Percentiles rank a stretch among this genome's conserved stretches.
Conservation (phyloP, 2,888 invertebrate species). For the Drosophila planitibia region DNA sequence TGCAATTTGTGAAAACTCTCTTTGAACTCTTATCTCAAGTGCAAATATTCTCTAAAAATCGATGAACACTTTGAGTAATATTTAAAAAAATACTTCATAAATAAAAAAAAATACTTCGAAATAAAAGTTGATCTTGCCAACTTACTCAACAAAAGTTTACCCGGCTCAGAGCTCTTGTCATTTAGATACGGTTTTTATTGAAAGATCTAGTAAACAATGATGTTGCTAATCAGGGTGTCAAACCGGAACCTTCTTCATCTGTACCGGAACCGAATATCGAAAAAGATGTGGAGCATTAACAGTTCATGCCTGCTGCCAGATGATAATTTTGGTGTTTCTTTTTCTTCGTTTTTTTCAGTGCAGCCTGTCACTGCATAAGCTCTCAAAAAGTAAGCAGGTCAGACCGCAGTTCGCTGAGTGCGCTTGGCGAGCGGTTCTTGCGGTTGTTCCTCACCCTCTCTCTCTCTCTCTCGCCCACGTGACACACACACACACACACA, state of each 20-base stretch:
- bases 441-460: slow-evolving; percentile 46
- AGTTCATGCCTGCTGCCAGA: not conserved
- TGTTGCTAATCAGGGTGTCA: not conserved
- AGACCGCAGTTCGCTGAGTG: slow-evolving; percentile 71
- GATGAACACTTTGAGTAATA: not conserved
- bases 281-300: not conserved
- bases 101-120: not conserved
- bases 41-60: not conserved
- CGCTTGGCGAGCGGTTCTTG: slow-evolving; percentile 71
- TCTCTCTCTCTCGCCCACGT: not conserved
- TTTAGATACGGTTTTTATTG: not conserved
- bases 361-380: slow-evolving; percentile 19
- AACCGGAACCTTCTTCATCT: not conserved
- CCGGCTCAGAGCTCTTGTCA: not conserved
- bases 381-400: slow-evolving; percentile 72
- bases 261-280: not conserved
- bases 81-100: not conserved
- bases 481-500: not conserved
- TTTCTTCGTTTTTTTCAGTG: not conserved
- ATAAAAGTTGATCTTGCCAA: not conserved
- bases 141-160: not conserved
- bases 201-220: not conserved
- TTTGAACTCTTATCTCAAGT: not conserved
- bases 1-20: not conserved
- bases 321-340: not conserved